Conservation (phyloP, 1,140 invertebrate genomes). For the Polypedilum vanderplanki region DNA sequence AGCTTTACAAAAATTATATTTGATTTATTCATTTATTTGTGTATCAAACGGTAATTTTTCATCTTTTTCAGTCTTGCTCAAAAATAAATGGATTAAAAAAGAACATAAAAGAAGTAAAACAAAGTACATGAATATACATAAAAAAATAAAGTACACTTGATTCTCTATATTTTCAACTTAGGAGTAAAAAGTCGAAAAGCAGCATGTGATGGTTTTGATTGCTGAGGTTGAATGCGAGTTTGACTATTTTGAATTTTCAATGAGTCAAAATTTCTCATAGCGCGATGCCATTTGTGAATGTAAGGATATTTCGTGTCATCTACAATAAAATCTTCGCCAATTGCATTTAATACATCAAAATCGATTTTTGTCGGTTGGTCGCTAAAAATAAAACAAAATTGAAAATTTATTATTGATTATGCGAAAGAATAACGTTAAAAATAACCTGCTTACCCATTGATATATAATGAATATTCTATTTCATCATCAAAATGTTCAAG, state of each 20-base stretch:
- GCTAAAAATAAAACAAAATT: slow-evolving; percentile 44
- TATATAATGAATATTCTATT: slow-evolving; percentile 36
- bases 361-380: slow-evolving; percentile 61
- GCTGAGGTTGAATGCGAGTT: background rate
- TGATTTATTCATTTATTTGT: too few relatives aligned
- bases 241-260: background rate
- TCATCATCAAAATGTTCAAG: slow-evolving; percentile 38
- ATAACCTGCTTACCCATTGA: background rate
- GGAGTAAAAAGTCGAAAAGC: background rate
- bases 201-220: background rate
- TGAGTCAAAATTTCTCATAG: background rate
- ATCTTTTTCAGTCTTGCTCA: too few relatives aligned
- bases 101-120: too few relatives aligned
- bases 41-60: too few relatives aligned
- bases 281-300: slow-evolving; percentile 55
- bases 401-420: slow-evolving; percentile 42
- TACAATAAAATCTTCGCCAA: slow-evolving; percentile 48
- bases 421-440: too few relatives aligned
- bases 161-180: background rate
- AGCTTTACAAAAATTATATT: too few relatives aligned
- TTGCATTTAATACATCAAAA: slow-evolving; percentile 59
- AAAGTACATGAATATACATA: too few relatives aligned
- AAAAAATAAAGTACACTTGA: background rate
- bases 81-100: too few relatives aligned
- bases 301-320: slow-evolving; percentile 52